These are phyloP conservation scores for Anolis carolinensis DNA, from an alignment of 2,113 vertebrate genomes.

Conservation along the genomic window DNA sequence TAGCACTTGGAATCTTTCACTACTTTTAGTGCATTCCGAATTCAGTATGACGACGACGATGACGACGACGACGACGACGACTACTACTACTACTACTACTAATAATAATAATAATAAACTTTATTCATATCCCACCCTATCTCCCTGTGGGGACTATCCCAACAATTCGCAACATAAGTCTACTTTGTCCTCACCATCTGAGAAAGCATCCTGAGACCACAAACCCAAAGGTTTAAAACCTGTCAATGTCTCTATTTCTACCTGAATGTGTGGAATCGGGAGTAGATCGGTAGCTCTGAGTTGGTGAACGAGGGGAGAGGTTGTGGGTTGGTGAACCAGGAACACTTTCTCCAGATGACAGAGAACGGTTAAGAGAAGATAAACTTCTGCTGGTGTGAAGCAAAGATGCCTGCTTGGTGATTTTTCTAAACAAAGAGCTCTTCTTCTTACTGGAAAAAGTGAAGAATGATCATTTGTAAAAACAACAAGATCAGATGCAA, in stretches of 20 bases:
- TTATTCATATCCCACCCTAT: no score
- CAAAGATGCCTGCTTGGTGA: constrained; percentile 92
- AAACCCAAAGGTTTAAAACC: neutral
- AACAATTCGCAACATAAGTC: neutral
- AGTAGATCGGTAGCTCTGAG: constrained; percentile 89
- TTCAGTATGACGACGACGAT: neutral
- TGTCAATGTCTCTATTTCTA: constrained; percentile 48
- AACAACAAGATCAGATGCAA: neutral
- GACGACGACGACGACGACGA: no score
- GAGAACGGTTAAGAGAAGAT: constrained; percentile 92
- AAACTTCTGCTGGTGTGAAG: constrained; percentile 96
- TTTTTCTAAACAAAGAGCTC: constrained; percentile 92
- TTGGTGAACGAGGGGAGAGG: constrained; percentile 92
- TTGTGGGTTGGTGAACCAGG: constrained; percentile 94
- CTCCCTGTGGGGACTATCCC: neutral
- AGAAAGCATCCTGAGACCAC: neutral
- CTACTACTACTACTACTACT: no score
- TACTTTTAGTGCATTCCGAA: neutral
- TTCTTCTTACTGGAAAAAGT: constrained; percentile 84
- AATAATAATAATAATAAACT: no score
- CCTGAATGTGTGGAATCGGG: constrained; percentile 91
- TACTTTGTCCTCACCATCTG: neutral
- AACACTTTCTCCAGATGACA: constrained; percentile 95
- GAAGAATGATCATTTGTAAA: constrained; percentile 26
- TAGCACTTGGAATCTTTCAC: neutral